Conservation (phyloP, 2,797 vertebrate species). For the Rhabdomys pumilio region DNA sequence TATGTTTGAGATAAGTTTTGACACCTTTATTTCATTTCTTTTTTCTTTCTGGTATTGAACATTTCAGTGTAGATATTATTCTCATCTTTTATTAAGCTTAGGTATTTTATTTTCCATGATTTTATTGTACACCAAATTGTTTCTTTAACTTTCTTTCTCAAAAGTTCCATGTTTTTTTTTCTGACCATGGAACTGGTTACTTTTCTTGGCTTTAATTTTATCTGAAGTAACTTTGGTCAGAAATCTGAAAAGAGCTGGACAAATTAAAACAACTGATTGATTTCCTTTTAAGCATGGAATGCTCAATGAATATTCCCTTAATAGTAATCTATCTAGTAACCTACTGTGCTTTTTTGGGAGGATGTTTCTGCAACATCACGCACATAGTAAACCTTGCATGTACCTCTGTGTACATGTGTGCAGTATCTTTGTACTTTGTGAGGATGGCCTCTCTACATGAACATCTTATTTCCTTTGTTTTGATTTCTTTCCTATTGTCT, state of each 20-base stretch:
- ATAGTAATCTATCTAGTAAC: background rate
- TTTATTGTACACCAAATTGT: background rate
- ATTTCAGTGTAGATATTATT: background rate
- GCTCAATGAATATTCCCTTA: background rate
- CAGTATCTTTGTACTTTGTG: background rate
- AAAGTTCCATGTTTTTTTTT: background rate
- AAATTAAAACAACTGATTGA: background rate
- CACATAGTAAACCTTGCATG: background rate
- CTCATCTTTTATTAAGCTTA: background rate
- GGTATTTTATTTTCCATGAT: background rate
- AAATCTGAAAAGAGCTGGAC: constrained; percentile 66
- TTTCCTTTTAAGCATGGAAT: background rate
- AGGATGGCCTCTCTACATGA: background rate
- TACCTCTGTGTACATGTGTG: background rate
- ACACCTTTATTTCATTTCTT: background rate
- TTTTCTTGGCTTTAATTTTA: background rate
- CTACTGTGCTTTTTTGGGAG: background rate
- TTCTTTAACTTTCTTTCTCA: background rate
- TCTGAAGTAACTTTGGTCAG: constrained; percentile 33
- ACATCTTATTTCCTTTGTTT: background rate
- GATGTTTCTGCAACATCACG: background rate
- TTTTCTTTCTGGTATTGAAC: background rate
- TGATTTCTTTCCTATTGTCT: background rate
- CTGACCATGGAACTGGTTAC: background rate
- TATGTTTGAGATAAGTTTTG: background rate